Base-by-base conservation (phyloP, 2,888 invertebrate genomes). In the Amblyjoppa fuscipennis region DNA sequence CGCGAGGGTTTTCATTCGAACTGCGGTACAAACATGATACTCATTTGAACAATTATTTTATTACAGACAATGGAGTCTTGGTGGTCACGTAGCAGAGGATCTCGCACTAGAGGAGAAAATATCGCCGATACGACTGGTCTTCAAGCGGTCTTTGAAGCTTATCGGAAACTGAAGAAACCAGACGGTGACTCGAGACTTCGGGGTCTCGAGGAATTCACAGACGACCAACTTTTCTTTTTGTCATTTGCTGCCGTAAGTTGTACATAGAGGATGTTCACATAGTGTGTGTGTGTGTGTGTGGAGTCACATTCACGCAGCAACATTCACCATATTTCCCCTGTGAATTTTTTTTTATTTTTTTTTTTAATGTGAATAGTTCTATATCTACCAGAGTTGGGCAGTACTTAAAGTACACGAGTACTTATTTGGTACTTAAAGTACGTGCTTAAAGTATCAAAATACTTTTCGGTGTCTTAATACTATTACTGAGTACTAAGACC, bases 61-160 rank as follows among this genome's bases (percentile, higher is more conserved):
- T 56, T 25, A 56, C 56, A 56, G 56, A 7, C 3, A 3, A 9
- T 56, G 38, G 38, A 9, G 38, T 9, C 38, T 38, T 38, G 38
- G 38, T 9, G 7, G 38, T 38, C 38, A 2, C 7, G 5, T 3
- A 61, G 66, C n/a, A 68, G 20, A 45, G 38, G 16, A 6, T 34
- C n/a, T 4, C 20, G 9, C 6, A 76, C 84, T 59, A 56, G 66
- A n/a, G 80, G 56, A 20, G 98, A 98, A 95, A 98, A 98, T 94
- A 97, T 98, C 81, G 97, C 98, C 0, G 98, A 98, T 94, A 97
- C 97, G 94, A 98, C 97, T 82, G 98, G 98, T 0, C 94, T 98
- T 71, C 96, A 97, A 88, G 96, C 97, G 56, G 97, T 97, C 0
- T 96, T 96, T 89, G 93, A 94, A 90, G 97, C 97, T 0, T 97